Evolutionary conservation across 2,797 vertebrate species (phyloP), one percentile per base, ranked within the genome.

Genomic region (Onychomys torridus): DNA sequence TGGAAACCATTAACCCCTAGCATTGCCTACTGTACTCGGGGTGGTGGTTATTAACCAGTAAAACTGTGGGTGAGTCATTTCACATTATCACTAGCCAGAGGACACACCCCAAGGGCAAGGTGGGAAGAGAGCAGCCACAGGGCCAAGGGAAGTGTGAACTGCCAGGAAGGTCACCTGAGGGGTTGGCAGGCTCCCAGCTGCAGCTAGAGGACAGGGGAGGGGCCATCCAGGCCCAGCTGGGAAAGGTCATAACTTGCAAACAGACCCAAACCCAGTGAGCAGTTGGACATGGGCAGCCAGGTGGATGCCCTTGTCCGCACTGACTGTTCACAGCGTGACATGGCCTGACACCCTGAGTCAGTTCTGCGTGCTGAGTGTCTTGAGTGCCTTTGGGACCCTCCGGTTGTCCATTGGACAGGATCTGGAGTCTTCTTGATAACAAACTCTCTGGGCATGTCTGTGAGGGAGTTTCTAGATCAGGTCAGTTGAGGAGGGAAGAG

Each of bases 1-100:
- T 14, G 52, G 73, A 78, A 96, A 94, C 97, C 90, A 95, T 97
- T 96, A 97, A 96, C 90, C 6, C 40, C 21, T 40, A 82, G 13
- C 46, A 82, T 93, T 43, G 32, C 88, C 37, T 0, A 6, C 0
- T 29, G 3, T 79, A 63, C 85, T 77, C 37, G 57, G 29, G 40
- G 9, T n/a, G 84, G 63, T n/a, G 2, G 1, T 4, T 37, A 90
- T 32, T 25, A 96, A 88, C 1, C 71, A n/a, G 81, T 17, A 11
- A 82, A 87, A 49, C 13, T 0, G 19, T 2, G 9, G 17, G 88
- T 29, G 67, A 93, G 91, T 93, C 52, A 52, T 89, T 73, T 8
- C 3, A 73, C 4, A 37, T 11, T 57, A 96, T 95, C 37, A 23
- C 94, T 91, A 63, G 67, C 82, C 34, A 89, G 23, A 52, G 3